Conservation (phyloP, 1,140 invertebrate genomes). For the Drosophila lacertosa region DNA sequence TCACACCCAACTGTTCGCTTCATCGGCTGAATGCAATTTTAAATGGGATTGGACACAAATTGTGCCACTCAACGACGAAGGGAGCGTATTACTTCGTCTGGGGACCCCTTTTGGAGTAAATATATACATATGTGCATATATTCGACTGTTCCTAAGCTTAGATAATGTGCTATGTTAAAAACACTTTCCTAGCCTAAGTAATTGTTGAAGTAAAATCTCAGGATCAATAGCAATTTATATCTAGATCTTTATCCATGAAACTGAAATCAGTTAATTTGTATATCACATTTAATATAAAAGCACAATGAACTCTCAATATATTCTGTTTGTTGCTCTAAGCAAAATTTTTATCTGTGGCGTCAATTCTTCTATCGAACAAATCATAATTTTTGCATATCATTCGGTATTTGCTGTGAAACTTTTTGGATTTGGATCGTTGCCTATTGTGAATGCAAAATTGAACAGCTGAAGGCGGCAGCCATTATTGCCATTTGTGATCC, state of each 20-base stretch:
- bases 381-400: background rate
- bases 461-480: background rate
- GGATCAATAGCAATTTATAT: too few relatives aligned
- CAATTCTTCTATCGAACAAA: background rate
- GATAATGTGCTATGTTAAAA: too few relatives aligned
- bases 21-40: constrained; percentile 38
- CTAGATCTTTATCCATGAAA: too few relatives aligned
- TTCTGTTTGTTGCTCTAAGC: background rate
- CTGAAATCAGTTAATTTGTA: background rate
- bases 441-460: constrained; percentile 4
- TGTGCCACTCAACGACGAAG: constrained; percentile 35
- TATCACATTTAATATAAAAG: background rate
- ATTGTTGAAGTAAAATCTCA: background rate
- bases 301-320: background rate
- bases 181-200: too few relatives aligned
- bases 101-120: too few relatives aligned
- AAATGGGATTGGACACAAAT: constrained; percentile 49
- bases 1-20: background rate
- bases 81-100: constrained; percentile 25
- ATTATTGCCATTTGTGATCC: constrained; percentile 43
- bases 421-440: background rate
- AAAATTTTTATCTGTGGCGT: background rate
- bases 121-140: too few relatives aligned
- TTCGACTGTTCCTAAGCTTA: too few relatives aligned
- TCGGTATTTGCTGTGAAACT: background rate